Base-by-base conservation (phyloP, 2,797 vertebrate genomes). In the Aplochiton taeniatus region DNA sequence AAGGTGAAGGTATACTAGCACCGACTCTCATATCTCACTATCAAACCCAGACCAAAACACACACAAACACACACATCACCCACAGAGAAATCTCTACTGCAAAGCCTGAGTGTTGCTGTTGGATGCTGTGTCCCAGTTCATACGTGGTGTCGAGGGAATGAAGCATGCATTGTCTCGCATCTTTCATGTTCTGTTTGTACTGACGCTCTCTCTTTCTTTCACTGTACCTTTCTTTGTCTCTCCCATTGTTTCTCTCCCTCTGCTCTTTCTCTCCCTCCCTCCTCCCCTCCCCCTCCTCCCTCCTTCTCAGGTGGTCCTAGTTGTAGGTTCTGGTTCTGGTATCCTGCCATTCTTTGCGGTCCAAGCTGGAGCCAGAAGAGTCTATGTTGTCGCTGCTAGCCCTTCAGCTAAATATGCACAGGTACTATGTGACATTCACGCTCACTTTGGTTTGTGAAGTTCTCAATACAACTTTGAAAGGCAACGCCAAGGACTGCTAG, bases 1-100 rank as follows among this genome's bases (percentile, higher is more conserved):
- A 94, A 96, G 91, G 93, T 93, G 82, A 83, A 6, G 31, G 31
- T 6, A 3, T 31, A 31, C n/a, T n/a, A n/a, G n/a, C n/a, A n/a
- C n/a, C n/a, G n/a, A n/a, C 31, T 31, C 31, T 31, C 31, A 31
- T 6, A 2, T n/a, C n/a, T n/a, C n/a, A n/a, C n/a, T n/a, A n/a
- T n/a, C n/a, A n/a, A n/a, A n/a, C n/a, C n/a, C n/a, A n/a, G 3
- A 3, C 31, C 31, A 2, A 31, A 2, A 31, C 31, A 31, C 31
- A 31, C 31, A 31, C 31, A 31, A 31, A 31, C 31, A 31, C 31
- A 31, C 31, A 31, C 31, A 31, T n/a, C n/a, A n/a, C n/a, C 31
- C 6, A 31, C 31, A 31, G 31, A 31, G 31, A 31, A 31, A 6
- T 31, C 31, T 31, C 31, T 31, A 2, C 6, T 31, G 3, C 6